Base-by-base conservation (phyloP, 2,113 vertebrate genomes). In the Cebidichthys violaceus region DNA sequence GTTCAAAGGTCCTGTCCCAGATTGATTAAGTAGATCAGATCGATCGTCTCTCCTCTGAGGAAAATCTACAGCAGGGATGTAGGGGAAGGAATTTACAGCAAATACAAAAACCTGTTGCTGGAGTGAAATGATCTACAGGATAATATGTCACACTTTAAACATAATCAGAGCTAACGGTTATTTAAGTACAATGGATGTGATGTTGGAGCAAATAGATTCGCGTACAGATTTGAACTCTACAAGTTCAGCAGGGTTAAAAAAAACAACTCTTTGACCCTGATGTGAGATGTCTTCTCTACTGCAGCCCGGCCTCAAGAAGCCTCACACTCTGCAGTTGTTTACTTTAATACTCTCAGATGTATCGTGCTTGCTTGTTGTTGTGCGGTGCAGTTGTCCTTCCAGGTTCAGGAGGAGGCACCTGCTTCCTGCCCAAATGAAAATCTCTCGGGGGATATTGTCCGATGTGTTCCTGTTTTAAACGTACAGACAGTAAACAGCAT, bases 21-120 rank as follows among this genome's bases (percentile, higher is more conserved):
- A 89, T 90, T 90, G 82, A 92, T 92, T 76, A 92, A 91, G 76
- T 84, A 72, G 70, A 87, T 92, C 78, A 81, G 88, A 91, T 91
- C 61, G 14, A 90, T 88, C 72, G 72, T 67, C 60, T 85, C 67
- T 64, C 81, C 70, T 61, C 59, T 39, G 8, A 82, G 64, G 52
- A 54, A 5, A 37, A 67, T 67, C 55, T 67, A 57, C 57, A 81
- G 80, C 64, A 24, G 66, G n/a, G 35, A 35, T 71, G 50, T 43
- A 9, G 59, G 10, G 9, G 65, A 76, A 77, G 62, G 50, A 70
- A 70, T 50, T 75, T 29, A n/a, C 31, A 29, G 31, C 14, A 61
- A 18, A 59, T 33, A 61, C 10, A 71, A 35, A 59, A 29, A 55
- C 29, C 27, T n/a, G 9, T 59, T 37, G 54, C 60, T 52, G 74